These are phyloP conservation scores for Upupa epops DNA, from an alignment of 2,113 vertebrate species.

Conservation along the genomic window DNA sequence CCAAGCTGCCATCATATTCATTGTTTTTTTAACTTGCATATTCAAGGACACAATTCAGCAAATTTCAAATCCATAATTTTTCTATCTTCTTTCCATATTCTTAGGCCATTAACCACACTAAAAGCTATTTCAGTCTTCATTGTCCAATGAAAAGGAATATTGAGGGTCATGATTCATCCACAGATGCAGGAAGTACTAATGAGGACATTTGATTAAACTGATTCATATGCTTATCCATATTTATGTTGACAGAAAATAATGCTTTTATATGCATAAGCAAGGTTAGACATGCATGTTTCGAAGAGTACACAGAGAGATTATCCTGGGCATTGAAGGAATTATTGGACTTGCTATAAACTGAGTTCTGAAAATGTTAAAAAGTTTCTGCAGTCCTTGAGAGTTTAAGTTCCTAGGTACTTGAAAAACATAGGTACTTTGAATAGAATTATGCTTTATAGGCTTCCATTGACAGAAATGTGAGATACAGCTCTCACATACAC, in stretches of 20 bases:
- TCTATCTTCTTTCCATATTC: not conserved
- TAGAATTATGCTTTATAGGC: not conserved
- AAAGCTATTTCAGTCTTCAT: not conserved
- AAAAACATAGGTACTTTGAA: not conserved
- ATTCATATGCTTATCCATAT: constrained; percentile 48
- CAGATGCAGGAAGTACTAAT: constrained; percentile 47
- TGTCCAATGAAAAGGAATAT: not conserved
- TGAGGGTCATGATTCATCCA: constrained; percentile 9
- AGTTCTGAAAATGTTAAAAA: not conserved
- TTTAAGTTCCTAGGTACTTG: not conserved
- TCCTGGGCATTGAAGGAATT: not conserved
- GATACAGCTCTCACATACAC: not conserved
- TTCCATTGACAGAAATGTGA: not conserved
- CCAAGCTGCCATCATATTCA: not conserved
- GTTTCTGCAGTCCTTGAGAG: not conserved
- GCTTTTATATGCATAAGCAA: not conserved
- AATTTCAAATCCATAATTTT: not conserved
- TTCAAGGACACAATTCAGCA: not conserved
- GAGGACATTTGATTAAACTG: constrained; percentile 22
- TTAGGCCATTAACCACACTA: not conserved
- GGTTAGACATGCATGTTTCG: not conserved
- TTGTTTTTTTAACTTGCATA: not conserved
- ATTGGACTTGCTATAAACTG: not conserved
- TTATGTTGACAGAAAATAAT: constrained; percentile 12
- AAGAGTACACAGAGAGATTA: not conserved